These are phyloP conservation scores for Acrobasis consociella DNA, from an alignment of 2,888 invertebrate species.

Conservation along the genomic window DNA sequence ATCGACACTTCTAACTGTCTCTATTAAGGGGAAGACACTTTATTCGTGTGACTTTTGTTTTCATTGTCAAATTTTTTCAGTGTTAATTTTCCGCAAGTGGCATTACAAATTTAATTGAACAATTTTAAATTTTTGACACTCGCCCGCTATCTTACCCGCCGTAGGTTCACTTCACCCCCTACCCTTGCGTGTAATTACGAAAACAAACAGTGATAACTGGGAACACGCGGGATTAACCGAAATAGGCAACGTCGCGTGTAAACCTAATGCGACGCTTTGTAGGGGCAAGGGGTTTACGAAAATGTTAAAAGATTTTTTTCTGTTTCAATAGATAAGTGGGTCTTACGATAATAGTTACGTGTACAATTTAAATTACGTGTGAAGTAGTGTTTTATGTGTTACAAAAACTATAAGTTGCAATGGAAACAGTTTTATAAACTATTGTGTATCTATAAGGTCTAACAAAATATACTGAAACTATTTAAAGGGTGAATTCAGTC, in stretches of 20 bases:
- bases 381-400: no score
- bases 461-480: no score
- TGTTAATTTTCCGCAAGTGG: not conserved
- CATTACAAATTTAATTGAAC: conserved; percentile 6
- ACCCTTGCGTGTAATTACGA: conserved; percentile 53
- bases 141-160: conserved; percentile 14
- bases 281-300: not conserved
- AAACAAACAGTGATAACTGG: conserved; percentile 52
- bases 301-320: not conserved
- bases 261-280: conserved; percentile 4
- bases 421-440: no score
- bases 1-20: no score
- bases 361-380: no score
- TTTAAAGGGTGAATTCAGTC: no score
- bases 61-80: no score
- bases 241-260: conserved; percentile 16
- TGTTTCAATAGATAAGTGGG: not conserved
- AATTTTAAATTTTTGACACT: not conserved
- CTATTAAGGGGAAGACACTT: no score
- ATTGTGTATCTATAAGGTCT: no score
- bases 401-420: no score
- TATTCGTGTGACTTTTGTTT: no score
- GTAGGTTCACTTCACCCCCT: conserved; percentile 12
- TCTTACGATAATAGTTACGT: no score
- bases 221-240: conserved; percentile 41